Percentiles rank a stretch among this genome's conserved stretches.
These are phyloP conservation scores for Amphiprion ocellaris DNA, from an alignment of 2,113 vertebrate species.

Conservation along the genomic window DNA sequence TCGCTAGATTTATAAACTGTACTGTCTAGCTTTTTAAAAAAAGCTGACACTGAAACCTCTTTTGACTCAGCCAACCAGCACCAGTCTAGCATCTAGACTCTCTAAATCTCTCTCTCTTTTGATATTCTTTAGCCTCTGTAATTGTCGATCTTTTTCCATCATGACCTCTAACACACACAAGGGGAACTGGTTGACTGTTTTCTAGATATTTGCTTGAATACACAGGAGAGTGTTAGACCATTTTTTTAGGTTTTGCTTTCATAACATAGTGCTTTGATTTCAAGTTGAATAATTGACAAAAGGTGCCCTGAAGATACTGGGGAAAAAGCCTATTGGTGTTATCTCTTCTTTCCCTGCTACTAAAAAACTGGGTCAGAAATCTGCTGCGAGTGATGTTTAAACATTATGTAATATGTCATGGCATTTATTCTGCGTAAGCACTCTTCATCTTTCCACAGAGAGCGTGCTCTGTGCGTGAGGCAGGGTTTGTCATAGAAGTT, in stretches of 20 bases:
- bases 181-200: neutral
- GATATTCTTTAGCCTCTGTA: neutral
- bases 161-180: neutral
- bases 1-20: neutral
- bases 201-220: neutral
- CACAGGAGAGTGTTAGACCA: neutral
- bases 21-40: neutral
- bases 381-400: constrained; percentile 73
- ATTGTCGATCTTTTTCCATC: neutral
- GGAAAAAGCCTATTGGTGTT: neutral
- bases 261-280: constrained; percentile 18
- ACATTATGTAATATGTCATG: constrained; percentile 72
- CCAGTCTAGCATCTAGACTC: neutral
- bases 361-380: constrained; percentile 73
- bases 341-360: constrained; percentile 16
- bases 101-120: neutral
- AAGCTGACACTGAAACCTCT: neutral
- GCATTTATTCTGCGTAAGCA: constrained; percentile 61
- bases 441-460: constrained; percentile 50
- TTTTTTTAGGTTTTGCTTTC: constrained; percentile 1
- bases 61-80: constrained; percentile 35
- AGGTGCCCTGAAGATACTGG: constrained; percentile 43
- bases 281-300: constrained; percentile 4
- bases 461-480: constrained; percentile 1
- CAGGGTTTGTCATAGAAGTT: constrained; percentile 10